Conservation (phyloP, 2,888 invertebrate species). For the Hipparchia semele region DNA sequence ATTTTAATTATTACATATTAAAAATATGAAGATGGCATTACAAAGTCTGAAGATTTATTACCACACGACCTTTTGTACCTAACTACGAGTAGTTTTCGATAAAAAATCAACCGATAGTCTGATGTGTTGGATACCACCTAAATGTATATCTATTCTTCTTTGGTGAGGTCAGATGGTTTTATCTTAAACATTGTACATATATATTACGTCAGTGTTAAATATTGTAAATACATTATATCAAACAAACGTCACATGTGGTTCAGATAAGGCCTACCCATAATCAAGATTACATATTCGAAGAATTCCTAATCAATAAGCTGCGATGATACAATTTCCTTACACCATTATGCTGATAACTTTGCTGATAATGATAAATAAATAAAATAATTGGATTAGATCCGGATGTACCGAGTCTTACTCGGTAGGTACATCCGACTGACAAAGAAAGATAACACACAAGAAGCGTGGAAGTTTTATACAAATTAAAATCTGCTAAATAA, state of each 20-base stretch:
- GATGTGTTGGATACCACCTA: too few species aligned
- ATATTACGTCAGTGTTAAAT: too few species aligned
- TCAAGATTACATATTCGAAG: conserved; percentile 12
- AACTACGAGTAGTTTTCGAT: too few species aligned
- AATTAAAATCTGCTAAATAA: too few species aligned
- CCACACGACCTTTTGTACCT: too few species aligned
- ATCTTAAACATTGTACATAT: too few species aligned
- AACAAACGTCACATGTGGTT: conserved; percentile 1
- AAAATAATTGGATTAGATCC: neutral
- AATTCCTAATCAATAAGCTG: conserved; percentile 12
- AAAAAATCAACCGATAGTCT: too few species aligned
- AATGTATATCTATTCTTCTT: too few species aligned
- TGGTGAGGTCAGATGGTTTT: too few species aligned
- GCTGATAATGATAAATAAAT: neutral
- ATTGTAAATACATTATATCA: neutral
- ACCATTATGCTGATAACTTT: conserved; percentile 11
- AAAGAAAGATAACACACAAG: too few species aligned
- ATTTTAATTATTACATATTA: neutral
- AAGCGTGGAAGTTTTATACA: too few species aligned
- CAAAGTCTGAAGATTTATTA: neutral
- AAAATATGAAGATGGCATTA: neutral
- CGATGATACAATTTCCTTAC: conserved; percentile 17
- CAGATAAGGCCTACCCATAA: conserved; percentile 9
- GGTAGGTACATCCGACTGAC: too few species aligned
- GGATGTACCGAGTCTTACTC: neutral